Conservation (phyloP, 1,140 invertebrate genomes). For the Littorina saxatilis region DNA sequence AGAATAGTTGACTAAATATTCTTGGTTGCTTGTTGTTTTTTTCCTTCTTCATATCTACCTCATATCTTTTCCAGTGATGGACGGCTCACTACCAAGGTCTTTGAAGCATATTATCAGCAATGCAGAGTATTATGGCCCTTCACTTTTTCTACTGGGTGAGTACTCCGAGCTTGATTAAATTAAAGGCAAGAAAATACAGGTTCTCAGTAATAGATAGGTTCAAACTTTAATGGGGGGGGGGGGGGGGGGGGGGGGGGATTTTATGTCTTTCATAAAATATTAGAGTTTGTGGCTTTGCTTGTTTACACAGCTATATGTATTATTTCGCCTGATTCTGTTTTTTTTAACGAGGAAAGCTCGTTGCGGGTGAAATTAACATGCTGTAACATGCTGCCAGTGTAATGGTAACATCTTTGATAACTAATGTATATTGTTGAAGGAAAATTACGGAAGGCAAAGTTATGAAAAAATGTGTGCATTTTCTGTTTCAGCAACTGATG, state of each 20-base stretch:
- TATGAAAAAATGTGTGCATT: too few species aligned
- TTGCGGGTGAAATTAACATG: too few species aligned
- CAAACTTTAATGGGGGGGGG: too few species aligned
- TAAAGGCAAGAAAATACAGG: too few species aligned
- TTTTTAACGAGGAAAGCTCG: background rate
- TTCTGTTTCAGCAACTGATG: constrained; percentile 84
- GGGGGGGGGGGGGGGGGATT: too few species aligned
- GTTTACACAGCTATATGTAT: background rate
- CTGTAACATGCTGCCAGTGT: constrained; percentile 14
- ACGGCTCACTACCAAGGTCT: constrained; percentile 88
- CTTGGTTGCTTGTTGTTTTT: too few species aligned
- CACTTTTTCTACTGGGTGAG: constrained; percentile 86
- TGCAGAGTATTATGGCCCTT: constrained; percentile 94
- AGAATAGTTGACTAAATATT: too few species aligned
- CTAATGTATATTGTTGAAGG: too few species aligned
- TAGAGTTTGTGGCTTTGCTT: background rate
- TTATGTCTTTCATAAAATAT: too few species aligned
- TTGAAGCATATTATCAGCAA: constrained; percentile 94
- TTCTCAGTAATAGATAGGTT: too few species aligned
- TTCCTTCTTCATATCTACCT: constrained; percentile 18
- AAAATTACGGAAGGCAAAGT: too few species aligned
- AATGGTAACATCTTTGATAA: constrained; percentile 20
- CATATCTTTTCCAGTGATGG: constrained; percentile 84
- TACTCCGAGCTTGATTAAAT: too few species aligned
- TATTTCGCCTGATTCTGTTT: background rate